Conservation (phyloP, 53 echinoderm and acorn worm genomes). For the Crossaster papposus region DNA sequence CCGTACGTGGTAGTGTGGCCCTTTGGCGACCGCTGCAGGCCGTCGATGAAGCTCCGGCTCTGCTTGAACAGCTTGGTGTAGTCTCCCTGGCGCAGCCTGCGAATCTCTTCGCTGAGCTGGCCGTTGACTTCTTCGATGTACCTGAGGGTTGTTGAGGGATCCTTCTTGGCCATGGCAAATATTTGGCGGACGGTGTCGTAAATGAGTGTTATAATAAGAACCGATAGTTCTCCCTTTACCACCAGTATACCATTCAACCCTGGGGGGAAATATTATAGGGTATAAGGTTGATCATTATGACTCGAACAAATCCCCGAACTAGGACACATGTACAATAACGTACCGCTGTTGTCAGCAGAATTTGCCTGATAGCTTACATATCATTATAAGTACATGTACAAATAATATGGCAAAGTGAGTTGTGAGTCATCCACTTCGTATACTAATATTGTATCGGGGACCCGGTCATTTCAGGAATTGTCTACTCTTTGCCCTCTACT, state of each 20-base stretch:
- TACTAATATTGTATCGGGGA: no score
- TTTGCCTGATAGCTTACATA: no score
- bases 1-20: slow-evolving; percentile 84
- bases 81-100: slow-evolving; percentile 66
- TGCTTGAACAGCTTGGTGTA: slow-evolving; percentile 86
- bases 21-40: slow-evolving; percentile 71
- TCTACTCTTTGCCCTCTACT: no score
- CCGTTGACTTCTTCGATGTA: slow-evolving; percentile 76
- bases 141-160: slow-evolving; percentile 66
- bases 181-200: background rate
- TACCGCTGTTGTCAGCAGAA: no score
- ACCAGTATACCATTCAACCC: background rate
- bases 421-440: no score
- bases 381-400: no score
- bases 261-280: background rate
- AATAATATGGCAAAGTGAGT: no score
- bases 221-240: background rate
- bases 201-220: background rate
- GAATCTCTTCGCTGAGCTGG: slow-evolving; percentile 75
- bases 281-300: background rate
- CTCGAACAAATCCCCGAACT: no score
- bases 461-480: no score
- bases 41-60: slow-evolving; percentile 91
- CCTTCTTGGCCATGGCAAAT: slow-evolving; percentile 67
- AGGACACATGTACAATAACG: no score